Evolutionary conservation across 2,113 vertebrate species (phyloP).

Genomic region (Scomber colias): DNA sequence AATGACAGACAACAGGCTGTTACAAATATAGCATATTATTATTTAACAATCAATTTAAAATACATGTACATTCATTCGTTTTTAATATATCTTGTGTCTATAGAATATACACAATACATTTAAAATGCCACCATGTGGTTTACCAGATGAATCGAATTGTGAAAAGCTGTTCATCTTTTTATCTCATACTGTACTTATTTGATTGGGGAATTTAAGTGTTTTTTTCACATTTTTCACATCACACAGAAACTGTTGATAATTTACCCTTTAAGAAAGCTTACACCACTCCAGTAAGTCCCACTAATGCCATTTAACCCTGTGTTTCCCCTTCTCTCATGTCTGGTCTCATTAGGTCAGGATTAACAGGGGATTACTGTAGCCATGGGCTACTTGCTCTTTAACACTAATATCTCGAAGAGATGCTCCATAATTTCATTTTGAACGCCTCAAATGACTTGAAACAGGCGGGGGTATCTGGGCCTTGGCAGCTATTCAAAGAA

Average conservation of each 20-base stretch:
- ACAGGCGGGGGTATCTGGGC: constrained; percentile 75
- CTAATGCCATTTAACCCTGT: constrained; percentile 75
- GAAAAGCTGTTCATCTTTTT: constrained; percentile 27
- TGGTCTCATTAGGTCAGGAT: constrained; percentile 83
- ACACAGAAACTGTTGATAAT: constrained; percentile 45
- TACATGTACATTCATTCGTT: neutral
- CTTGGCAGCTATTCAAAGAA: constrained; percentile 83
- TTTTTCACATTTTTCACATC: neutral
- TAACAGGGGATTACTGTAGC: constrained; percentile 80
- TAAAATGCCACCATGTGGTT: neutral
- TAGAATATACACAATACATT: neutral
- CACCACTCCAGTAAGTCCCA: constrained; percentile 58
- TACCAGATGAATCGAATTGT: neutral
- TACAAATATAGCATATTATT: neutral
- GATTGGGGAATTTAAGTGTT: constrained; percentile 16
- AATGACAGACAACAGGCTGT: neutral
- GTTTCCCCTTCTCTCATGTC: constrained; percentile 67
- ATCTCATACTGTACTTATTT: neutral
- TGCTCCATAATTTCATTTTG: constrained; percentile 82
- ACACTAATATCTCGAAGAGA: constrained; percentile 77
- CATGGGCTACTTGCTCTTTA: constrained; percentile 79
- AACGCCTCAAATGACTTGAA: constrained; percentile 78
- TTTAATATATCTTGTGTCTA: neutral
- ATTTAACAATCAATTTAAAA: neutral
- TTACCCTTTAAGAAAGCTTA: constrained; percentile 51